These are phyloP conservation scores for Parasteatoda lunata DNA, from an alignment of 2,888 invertebrate species.

Conservation along the genomic window DNA sequence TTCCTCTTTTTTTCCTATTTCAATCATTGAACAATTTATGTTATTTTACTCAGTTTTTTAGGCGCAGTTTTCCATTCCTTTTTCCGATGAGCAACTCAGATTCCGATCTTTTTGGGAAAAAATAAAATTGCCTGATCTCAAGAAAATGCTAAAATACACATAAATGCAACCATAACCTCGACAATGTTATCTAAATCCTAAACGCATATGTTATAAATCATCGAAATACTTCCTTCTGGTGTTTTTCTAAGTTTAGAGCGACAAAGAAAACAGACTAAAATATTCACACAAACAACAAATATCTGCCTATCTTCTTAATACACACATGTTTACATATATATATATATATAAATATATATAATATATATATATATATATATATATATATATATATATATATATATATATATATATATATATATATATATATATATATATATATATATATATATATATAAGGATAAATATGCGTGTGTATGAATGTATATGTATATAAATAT, in stretches of 20 bases:
- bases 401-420: too few species aligned
- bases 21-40: slow-evolving; percentile 14
- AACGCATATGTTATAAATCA: slow-evolving; percentile 63
- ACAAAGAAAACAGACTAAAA: slow-evolving; percentile 47
- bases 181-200: slow-evolving; percentile 63
- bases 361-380: too few species aligned
- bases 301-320: neutral
- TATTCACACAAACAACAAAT: slow-evolving; percentile 7
- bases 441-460: slow-evolving; percentile 27
- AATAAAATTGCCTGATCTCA: neutral
- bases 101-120: slow-evolving; percentile 18
- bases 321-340: slow-evolving; percentile 21
- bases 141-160: slow-evolving; percentile 31
- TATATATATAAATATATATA: too few species aligned
- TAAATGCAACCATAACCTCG: slow-evolving; percentile 45
- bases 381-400: too few species aligned
- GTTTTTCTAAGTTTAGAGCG: slow-evolving; percentile 55
- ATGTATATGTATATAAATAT: slow-evolving; percentile 12
- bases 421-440: slow-evolving; percentile 6
- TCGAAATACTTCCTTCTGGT: slow-evolving; percentile 41
- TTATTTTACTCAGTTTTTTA: slow-evolving; percentile 3
- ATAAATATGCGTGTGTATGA: neutral
- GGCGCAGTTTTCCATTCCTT: neutral
- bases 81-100: slow-evolving; percentile 12
- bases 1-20: neutral